phyloP scores from a whole-genome alignment of 2,888 invertebrate species.

The Eurytoma californica region DNA sequence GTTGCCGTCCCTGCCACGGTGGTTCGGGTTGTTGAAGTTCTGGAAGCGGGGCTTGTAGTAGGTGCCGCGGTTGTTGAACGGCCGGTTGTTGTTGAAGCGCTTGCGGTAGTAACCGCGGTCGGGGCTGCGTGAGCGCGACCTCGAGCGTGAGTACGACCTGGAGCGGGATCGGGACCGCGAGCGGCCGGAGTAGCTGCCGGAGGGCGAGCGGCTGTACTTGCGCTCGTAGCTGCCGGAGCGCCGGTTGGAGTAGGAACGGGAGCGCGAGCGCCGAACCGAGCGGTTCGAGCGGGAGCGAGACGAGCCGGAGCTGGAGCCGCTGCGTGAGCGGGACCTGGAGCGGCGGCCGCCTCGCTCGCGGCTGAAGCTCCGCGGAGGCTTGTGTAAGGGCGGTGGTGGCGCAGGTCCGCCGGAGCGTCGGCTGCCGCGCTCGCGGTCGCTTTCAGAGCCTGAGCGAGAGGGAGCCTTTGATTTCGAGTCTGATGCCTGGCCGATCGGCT shows the following conservation, averaged over 20 bases:
- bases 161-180: slow-evolving; percentile 77
- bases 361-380: slow-evolving; percentile 2
- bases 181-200: slow-evolving; percentile 71
- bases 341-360: background rate
- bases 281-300: slow-evolving; percentile 82
- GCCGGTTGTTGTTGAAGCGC: slow-evolving; percentile 69
- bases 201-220: slow-evolving; percentile 72
- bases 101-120: slow-evolving; percentile 73
- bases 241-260: slow-evolving; percentile 72
- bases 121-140: slow-evolving; percentile 78
- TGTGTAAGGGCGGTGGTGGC: background rate
- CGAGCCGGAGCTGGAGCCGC: slow-evolving; percentile 80
- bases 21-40: slow-evolving; percentile 78
- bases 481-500: slow-evolving; percentile 69
- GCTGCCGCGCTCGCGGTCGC: slow-evolving; percentile 65
- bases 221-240: slow-evolving; percentile 73
- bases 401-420: slow-evolving; percentile 39
- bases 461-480: slow-evolving; percentile 69
- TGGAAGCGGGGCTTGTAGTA: slow-evolving; percentile 89
- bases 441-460: slow-evolving; percentile 77
- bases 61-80: slow-evolving; percentile 82
- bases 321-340: background rate
- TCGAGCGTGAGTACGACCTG: slow-evolving; percentile 75
- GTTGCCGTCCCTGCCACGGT: slow-evolving; percentile 77
- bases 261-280: slow-evolving; percentile 78